These are phyloP conservation scores for Pseudachorutes palmiensis DNA, from an alignment of 1,140 invertebrate genomes.

Conservation along the genomic window DNA sequence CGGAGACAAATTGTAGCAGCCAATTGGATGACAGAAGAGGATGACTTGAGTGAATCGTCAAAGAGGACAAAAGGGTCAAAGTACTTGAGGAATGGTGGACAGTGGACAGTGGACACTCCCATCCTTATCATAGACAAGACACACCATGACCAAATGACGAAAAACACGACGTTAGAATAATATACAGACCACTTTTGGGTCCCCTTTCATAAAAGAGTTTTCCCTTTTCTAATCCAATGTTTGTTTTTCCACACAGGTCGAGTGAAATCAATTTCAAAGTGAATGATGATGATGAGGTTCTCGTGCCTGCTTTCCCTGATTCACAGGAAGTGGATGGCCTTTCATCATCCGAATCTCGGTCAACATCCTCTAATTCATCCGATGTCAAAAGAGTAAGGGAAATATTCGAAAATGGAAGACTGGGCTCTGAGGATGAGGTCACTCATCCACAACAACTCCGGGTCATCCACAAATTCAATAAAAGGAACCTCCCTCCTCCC, in stretches of 20 bases:
- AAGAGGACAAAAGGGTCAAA: slow-evolving; percentile 8
- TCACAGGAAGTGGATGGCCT: neutral
- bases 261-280: neutral
- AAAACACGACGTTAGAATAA: neutral
- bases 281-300: neutral
- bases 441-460: neutral
- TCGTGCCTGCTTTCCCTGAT: neutral
- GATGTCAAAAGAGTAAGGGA: slow-evolving; percentile 29
- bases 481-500: neutral
- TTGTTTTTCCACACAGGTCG: too few relatives aligned
- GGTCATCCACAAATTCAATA: neutral
- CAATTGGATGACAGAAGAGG: slow-evolving; percentile 23
- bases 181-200: neutral
- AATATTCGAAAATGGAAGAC: slow-evolving; percentile 18
- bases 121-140: neutral
- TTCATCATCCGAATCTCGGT: neutral
- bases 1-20: slow-evolving; percentile 32
- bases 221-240: neutral
- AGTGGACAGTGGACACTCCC: slow-evolving; percentile 11
- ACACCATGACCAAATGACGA: neutral
- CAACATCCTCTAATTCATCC: neutral
- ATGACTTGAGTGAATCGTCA: slow-evolving; percentile 11
- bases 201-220: neutral
- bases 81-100: neutral
- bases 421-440: neutral